A percentile compares a stretch with the other conserved stretches of the same genome.
Evolutionary conservation across 2,888 invertebrate genomes (phyloP).

Genomic region (Epinotia ramella): DNA sequence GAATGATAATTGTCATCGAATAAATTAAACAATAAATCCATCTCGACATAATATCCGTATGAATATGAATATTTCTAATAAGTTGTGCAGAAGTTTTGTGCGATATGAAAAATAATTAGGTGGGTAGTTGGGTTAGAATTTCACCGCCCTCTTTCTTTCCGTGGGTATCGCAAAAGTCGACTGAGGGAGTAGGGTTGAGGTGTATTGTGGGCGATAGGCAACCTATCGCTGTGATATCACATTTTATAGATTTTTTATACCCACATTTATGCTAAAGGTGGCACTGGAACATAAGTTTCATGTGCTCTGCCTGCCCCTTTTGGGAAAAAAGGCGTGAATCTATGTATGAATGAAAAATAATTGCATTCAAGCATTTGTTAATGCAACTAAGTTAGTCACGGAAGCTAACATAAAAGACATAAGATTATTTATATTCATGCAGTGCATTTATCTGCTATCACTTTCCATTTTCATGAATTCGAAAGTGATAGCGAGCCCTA

Average conservation of each 20-base stretch:
- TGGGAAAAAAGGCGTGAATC: no score
- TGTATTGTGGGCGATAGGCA: no score
- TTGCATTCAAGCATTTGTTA: neutral
- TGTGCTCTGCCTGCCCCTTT: no score
- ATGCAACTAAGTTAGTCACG: neutral
- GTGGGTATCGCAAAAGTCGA: no score
- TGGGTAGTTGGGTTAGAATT: no score
- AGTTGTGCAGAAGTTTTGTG: neutral
- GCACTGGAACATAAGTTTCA: no score
- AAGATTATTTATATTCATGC: neutral
- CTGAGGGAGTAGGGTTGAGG: no score
- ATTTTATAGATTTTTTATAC: no score
- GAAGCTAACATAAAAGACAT: neutral
- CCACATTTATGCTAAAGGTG: no score
- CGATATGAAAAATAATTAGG: neutral
- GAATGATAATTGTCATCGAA: neutral
- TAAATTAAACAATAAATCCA: conserved; percentile 16
- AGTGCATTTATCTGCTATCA: neutral
- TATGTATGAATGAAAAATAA: neutral
- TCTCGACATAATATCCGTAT: conserved; percentile 23
- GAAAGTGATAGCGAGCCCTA: neutral
- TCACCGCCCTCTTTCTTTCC: no score
- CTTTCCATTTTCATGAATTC: neutral
- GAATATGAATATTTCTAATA: neutral
- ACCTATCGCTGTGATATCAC: no score